Conservation (phyloP, 2,888 invertebrate species). For the Allolobophora icterica region DNA sequence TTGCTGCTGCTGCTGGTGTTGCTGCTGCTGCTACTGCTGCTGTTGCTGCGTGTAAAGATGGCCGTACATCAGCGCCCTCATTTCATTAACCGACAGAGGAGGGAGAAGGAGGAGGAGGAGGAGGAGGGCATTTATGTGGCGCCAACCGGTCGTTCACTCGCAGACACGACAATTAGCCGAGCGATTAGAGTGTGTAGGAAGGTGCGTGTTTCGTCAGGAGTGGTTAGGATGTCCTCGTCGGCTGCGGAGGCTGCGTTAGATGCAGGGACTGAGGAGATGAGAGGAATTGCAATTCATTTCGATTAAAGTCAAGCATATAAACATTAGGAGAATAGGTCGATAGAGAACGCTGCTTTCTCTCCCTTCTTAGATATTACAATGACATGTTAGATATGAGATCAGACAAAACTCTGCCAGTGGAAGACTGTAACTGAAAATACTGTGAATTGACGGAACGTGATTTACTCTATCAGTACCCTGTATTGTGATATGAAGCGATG, state of each 20-base stretch:
- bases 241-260: too few species aligned
- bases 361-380: too few species aligned
- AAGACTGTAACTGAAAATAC: too few species aligned
- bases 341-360: too few species aligned
- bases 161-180: neutral
- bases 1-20: neutral
- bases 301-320: too few species aligned
- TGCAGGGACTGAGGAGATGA: neutral
- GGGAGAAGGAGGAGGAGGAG: neutral
- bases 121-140: slow-evolving; percentile 8
- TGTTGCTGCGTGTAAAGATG: neutral
- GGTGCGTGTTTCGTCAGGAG: neutral
- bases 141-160: neutral
- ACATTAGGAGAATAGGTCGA: too few species aligned
- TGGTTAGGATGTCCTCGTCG: neutral
- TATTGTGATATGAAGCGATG: too few species aligned
- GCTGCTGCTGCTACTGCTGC: neutral
- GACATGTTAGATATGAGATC: neutral
- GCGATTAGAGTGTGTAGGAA: neutral
- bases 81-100: neutral
- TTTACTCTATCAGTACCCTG: too few species aligned
- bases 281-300: neutral
- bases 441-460: too few species aligned
- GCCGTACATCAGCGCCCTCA: neutral
- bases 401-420: too few species aligned